Evolutionary conservation across 2,888 invertebrate genomes (phyloP).

Genomic region (Parapristionchus giblindavisi): DNA sequence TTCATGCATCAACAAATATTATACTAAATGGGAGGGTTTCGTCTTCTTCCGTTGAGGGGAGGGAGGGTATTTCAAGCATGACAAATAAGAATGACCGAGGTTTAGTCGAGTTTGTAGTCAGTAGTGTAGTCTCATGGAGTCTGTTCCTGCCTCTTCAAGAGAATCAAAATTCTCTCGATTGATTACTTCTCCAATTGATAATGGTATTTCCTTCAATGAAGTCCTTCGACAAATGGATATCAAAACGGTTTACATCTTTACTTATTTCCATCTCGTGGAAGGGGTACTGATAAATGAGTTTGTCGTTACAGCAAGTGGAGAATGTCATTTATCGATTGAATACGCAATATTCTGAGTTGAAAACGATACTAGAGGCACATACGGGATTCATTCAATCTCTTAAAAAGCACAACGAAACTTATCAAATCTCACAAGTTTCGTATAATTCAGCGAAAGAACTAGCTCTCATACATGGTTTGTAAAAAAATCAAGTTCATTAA

Average conservation of each 20-base stretch:
- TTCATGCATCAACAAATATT: too few species aligned
- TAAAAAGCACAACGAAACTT: conserved; percentile 7
- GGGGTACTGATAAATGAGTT: too few species aligned
- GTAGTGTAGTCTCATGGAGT: background rate
- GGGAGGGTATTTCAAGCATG: too few species aligned
- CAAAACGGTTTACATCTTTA: too few species aligned
- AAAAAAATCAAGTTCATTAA: background rate
- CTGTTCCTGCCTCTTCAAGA: background rate
- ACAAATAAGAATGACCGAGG: too few species aligned
- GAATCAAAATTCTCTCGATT: background rate
- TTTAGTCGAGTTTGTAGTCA: too few species aligned
- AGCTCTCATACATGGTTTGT: background rate
- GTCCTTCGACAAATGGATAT: conserved; percentile 24
- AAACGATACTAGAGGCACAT: conserved; percentile 31
- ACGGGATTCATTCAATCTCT: conserved; percentile 13
- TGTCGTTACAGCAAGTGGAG: conserved; percentile 31
- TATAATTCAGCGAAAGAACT: conserved; percentile 11
- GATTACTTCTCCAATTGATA: background rate
- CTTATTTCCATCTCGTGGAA: too few species aligned
- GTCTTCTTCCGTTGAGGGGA: too few species aligned
- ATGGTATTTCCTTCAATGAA: conserved; percentile 19
- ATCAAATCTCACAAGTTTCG: background rate
- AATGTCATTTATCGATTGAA: conserved; percentile 24
- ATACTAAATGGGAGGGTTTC: too few species aligned
- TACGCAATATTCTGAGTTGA: conserved; percentile 26